Conservation (phyloP, 2,113 vertebrate genomes). For the Delphinus delphis region DNA sequence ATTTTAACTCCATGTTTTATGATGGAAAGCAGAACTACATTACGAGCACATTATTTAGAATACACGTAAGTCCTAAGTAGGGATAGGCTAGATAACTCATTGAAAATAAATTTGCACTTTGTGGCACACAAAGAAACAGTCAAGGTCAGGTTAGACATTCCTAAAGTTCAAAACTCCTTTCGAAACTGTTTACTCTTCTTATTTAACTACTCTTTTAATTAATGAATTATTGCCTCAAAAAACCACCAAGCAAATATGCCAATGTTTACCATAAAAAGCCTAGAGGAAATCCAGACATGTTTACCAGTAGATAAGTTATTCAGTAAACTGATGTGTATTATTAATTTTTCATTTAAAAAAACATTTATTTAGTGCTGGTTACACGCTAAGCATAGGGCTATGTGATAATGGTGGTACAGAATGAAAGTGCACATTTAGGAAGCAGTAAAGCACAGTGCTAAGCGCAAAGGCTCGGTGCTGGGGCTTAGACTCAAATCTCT, state of each 20-base stretch:
- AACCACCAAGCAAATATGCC: not conserved
- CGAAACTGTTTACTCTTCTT: not conserved
- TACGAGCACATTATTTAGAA: not conserved
- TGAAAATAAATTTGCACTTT: slow-evolving; percentile 38
- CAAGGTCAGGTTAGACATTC: slow-evolving; percentile 8
- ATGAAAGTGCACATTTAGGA: not conserved
- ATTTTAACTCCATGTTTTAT: slow-evolving; percentile 34
- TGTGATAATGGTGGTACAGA: accelerated
- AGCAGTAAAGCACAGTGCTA: not conserved
- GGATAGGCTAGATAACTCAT: not conserved
- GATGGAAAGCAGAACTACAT: slow-evolving; percentile 2
- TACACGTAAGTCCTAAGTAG: not conserved
- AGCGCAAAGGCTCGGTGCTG: not conserved
- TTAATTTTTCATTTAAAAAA: not conserved
- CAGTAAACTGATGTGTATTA: not conserved
- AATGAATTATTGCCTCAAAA: not conserved
- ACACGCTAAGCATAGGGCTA: not conserved
- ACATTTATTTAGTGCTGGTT: not conserved
- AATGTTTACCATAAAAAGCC: not conserved
- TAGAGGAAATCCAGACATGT: not conserved
- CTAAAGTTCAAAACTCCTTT: not conserved
- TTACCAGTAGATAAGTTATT: not conserved
- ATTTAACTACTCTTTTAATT: not conserved
- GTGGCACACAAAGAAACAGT: not conserved
- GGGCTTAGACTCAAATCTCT: not conserved